Evolutionary conservation across 2,113 vertebrate species (phyloP), one percentile per base, ranked within the genome.

Genomic region (Oncorhynchus gorbuscha): DNA sequence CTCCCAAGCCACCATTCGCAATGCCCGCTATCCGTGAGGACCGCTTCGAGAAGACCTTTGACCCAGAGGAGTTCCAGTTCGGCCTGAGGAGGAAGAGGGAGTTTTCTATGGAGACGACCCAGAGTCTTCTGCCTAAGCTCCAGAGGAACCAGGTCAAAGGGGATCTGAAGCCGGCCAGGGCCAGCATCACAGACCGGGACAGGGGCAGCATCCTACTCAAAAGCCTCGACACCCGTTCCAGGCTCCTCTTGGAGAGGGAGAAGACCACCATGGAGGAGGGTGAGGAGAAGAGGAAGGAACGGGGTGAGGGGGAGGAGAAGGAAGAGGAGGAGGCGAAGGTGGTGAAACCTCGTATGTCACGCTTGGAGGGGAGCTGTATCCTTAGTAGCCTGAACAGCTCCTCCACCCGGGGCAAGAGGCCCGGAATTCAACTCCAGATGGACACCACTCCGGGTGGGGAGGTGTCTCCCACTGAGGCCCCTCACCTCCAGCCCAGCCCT

Each of bases 11-110:
- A 3, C 92, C 94, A 14, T 97, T 95, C 0, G 96, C 92, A 18
- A 93, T 99, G 95, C 97, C 97, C 3, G 94, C 96, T 1, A 99
- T 99, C 81, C 95, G 91, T 2, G 97, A 99, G 84, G 96, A 95
- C 86, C 92, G 89, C 70, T 90, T 94, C 8, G 97, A 98, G 85
- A 98, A 98, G 89, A 89, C 94, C 0, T 96, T 98, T 80, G 96
- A 99, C 81, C 94, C 95, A 1, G 94, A 89, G 0, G 79, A 96
- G 30, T 99, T 99, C 80, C 93, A 91, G 49, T 89, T 96, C 79
- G 97, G 97, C 22, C 84, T 98, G 82, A 96, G 95, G 70, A 97
- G 93, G 76, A 96, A 92, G 76, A 79, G 90, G 72, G 3, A 76
- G 55, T 84, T 93, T 75, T 76, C 12, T 35, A 13, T 82, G 65